These are phyloP conservation scores for Atlantisia rogersi DNA, from an alignment of 2,113 vertebrate species.

Conservation along the genomic window DNA sequence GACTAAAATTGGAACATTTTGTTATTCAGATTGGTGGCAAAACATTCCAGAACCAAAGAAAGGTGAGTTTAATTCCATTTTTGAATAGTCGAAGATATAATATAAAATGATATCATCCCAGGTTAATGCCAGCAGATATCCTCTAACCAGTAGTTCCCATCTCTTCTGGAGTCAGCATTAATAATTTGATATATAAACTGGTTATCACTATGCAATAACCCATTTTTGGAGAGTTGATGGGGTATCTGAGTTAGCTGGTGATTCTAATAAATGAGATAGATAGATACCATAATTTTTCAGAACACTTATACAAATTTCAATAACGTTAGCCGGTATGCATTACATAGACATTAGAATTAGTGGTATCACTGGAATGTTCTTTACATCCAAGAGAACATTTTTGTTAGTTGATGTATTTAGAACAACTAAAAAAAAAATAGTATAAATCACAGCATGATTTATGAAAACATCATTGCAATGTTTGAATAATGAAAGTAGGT, in stretches of 20 bases:
- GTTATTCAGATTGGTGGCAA: not conserved
- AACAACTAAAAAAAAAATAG: not conserved
- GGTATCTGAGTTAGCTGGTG: not conserved
- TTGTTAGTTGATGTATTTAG: not conserved
- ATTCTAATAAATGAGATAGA: not conserved
- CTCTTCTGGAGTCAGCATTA: not conserved
- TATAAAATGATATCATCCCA: not conserved
- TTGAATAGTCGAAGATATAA: not conserved
- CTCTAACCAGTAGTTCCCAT: not conserved
- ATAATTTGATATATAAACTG: not conserved
- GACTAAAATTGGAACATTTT: not conserved
- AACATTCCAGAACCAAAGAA: not conserved
- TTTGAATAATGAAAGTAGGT: not conserved
- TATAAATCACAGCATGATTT: not conserved
- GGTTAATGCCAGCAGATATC: not conserved
- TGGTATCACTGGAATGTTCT: not conserved
- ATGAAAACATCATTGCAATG: not conserved
- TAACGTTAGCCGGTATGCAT: not conserved
- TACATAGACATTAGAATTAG: not conserved
- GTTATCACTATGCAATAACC: not conserved
- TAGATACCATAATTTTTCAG: not conserved
- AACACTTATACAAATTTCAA: not conserved
- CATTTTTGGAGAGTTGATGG: fast-evolving
- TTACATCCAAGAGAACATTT: not conserved
- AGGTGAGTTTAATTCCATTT: not conserved